Evolutionary conservation across 2,797 vertebrate genomes (phyloP).

Genomic region (Manis javanica): DNA sequence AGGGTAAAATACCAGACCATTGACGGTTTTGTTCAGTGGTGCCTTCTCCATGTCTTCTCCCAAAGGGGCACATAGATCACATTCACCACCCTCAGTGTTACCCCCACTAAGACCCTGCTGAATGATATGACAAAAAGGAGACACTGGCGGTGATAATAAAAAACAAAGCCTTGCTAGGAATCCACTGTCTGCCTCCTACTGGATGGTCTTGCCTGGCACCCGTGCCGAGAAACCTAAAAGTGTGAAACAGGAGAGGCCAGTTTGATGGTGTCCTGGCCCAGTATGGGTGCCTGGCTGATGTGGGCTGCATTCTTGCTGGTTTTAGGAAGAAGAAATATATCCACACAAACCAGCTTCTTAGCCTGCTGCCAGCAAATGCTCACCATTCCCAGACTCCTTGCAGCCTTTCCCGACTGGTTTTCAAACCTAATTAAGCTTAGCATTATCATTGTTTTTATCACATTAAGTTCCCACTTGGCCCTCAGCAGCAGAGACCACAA

Average conservation of each 20-base stretch:
- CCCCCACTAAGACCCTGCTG: not conserved
- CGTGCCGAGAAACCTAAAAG: not conserved
- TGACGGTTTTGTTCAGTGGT: not conserved
- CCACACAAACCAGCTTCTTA: not conserved
- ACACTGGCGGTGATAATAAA: not conserved
- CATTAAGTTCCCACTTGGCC: conserved; percentile 88
- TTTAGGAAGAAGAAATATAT: not conserved
- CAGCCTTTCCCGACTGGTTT: conserved; percentile 78
- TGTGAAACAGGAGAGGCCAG: not conserved
- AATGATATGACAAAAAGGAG: not conserved
- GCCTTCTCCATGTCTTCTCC: not conserved
- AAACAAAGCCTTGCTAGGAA: not conserved
- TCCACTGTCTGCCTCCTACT: not conserved
- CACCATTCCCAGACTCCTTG: conserved; percentile 25
- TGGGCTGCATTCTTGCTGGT: not conserved
- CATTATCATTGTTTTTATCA: conserved; percentile 89
- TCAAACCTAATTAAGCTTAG: conserved; percentile 89
- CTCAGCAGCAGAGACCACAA: conserved; percentile 86
- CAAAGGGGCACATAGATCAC: not conserved
- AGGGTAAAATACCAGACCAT: not conserved
- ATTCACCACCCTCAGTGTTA: not conserved
- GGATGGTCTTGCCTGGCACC: not conserved
- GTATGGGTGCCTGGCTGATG: not conserved
- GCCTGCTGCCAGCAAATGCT: not conserved
- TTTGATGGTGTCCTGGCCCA: no score